phyloP scores from a whole-genome alignment of 2,888 invertebrate species.

The Unio delphinus region DNA sequence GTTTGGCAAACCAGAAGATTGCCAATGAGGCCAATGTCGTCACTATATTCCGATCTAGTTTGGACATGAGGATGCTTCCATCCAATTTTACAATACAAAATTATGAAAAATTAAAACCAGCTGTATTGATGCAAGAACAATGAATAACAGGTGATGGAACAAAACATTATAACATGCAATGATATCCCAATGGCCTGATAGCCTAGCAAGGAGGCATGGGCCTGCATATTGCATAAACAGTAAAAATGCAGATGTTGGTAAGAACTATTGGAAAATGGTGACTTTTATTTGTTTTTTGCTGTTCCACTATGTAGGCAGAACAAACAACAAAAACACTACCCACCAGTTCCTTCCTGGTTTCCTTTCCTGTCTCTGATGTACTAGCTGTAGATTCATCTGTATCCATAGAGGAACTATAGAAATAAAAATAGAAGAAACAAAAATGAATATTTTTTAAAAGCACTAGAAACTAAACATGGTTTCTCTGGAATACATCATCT shows the following conservation, averaged over 20 bases:
- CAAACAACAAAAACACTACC: slow-evolving; percentile 1
- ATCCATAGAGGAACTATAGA: slow-evolving; percentile 41
- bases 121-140: too few species aligned
- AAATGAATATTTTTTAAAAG: not conserved
- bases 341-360: slow-evolving; percentile 28
- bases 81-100: too few species aligned
- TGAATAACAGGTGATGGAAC: too few species aligned
- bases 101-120: too few species aligned
- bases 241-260: not conserved
- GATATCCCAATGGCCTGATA: too few species aligned
- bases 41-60: too few species aligned
- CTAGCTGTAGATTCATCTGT: slow-evolving; percentile 33
- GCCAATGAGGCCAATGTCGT: too few species aligned
- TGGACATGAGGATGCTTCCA: too few species aligned
- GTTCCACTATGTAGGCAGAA: not conserved
- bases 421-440: not conserved
- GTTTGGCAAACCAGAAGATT: too few species aligned
- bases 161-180: too few species aligned
- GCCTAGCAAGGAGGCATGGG: too few species aligned
- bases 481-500: too few species aligned
- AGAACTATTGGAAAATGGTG: not conserved
- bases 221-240: not conserved
- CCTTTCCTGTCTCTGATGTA: slow-evolving; percentile 21
- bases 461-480: not conserved
- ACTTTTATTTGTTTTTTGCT: not conserved